Evolutionary conservation across 2,797 vertebrate species (phyloP).

Genomic region (Hylomyscus alleni): DNA sequence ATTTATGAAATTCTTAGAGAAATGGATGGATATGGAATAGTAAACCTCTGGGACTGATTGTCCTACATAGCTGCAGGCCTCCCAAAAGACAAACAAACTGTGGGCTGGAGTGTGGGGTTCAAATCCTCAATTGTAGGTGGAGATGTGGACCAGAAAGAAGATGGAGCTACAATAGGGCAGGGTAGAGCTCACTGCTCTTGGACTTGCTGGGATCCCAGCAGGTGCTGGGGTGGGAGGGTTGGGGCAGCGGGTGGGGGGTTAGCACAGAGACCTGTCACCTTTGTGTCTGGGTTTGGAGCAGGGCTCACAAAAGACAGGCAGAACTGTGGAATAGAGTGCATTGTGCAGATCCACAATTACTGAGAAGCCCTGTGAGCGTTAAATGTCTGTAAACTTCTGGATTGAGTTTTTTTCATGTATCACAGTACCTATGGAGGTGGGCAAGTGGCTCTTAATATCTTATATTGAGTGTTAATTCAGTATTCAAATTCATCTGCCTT

Average conservation of each 20-base stretch:
- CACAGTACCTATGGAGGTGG: background rate
- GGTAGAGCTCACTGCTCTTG: background rate
- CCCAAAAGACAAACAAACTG: background rate
- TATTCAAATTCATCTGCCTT: background rate
- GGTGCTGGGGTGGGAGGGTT: rapidly evolving
- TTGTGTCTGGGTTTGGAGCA: background rate
- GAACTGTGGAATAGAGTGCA: background rate
- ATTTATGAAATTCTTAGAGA: too few relatives aligned
- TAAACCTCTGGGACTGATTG: background rate
- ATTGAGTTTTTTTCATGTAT: background rate
- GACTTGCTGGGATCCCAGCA: background rate
- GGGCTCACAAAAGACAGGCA: background rate
- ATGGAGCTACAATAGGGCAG: background rate
- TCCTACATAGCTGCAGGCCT: background rate
- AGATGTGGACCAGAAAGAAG: background rate
- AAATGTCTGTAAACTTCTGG: background rate
- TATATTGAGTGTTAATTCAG: background rate
- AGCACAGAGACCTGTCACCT: background rate
- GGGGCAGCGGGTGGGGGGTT: too few relatives aligned
- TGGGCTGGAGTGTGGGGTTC: background rate
- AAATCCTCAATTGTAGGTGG: background rate
- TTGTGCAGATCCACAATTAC: background rate
- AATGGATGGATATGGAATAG: background rate
- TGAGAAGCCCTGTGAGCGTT: background rate
- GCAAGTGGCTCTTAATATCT: background rate